Evolutionary conservation across 2,113 vertebrate genomes (phyloP).

Genomic region (Triplophysa siluroides): DNA sequence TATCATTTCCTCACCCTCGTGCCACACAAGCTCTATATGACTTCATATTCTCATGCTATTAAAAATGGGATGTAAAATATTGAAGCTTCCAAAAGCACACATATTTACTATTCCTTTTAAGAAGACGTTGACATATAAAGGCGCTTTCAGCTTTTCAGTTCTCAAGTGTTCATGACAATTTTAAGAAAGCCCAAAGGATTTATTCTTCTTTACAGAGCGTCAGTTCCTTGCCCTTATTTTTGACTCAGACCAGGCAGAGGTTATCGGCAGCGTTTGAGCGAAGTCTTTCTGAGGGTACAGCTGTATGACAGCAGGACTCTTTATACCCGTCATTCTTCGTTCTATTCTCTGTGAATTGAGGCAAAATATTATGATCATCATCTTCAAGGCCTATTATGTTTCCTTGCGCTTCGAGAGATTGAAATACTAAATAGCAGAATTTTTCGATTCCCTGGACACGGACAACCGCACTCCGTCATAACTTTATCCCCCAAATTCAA

Average conservation of each 20-base stretch:
- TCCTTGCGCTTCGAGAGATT: not conserved
- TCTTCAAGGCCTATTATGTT: conserved; percentile 9
- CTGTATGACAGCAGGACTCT: conserved; percentile 9
- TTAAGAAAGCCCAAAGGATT: not conserved
- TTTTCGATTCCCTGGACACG: not conserved
- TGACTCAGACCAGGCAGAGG: conserved; percentile 7
- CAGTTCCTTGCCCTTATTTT: conserved; percentile 1
- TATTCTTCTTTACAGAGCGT: conserved; percentile 10
- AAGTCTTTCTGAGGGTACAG: conserved; percentile 7
- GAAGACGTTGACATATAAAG: not conserved
- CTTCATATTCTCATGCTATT: too few relatives aligned
- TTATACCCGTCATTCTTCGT: conserved; percentile 14
- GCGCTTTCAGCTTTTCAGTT: not conserved
- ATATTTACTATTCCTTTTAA: too few relatives aligned
- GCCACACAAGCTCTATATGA: too few relatives aligned
- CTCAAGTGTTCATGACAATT: not conserved
- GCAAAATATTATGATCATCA: conserved; percentile 2
- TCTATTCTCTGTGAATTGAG: not conserved
- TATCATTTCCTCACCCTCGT: too few relatives aligned
- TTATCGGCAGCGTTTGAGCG: conserved; percentile 24
- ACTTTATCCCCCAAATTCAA: conserved; percentile 5
- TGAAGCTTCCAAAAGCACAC: too few relatives aligned
- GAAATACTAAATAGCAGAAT: conserved; percentile 18
- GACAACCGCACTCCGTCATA: not conserved
- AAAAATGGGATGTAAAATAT: too few relatives aligned